These are phyloP conservation scores for Polia nebulosa DNA, from an alignment of 2,888 invertebrate species.

Conservation along the genomic window DNA sequence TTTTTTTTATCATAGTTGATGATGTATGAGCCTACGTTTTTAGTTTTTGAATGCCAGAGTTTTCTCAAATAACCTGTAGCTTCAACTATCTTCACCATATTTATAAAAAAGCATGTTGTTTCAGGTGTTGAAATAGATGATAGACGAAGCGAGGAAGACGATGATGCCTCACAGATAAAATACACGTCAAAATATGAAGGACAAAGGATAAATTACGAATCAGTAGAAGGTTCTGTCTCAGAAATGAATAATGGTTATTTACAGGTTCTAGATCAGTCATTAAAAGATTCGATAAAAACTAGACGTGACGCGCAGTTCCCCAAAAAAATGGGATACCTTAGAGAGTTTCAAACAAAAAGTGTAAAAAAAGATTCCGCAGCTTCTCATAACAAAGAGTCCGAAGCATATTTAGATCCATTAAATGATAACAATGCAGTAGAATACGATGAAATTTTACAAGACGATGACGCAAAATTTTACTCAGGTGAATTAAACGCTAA, in stretches of 20 bases:
- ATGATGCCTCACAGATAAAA: not conserved
- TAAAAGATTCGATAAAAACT: not conserved
- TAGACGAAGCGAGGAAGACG: not conserved
- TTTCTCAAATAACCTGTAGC: not conserved
- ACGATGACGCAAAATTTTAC: not conserved
- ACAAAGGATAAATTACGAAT: not conserved
- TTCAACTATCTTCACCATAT: not conserved
- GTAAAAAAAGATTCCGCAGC: not conserved
- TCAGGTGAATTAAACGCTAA: not conserved
- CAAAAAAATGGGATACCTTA: not conserved
- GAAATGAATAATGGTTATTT: not conserved
- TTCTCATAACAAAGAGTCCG: not conserved
- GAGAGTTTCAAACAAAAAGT: not conserved
- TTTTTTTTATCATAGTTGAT: not conserved
- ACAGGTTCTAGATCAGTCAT: not conserved
- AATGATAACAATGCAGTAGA: not conserved
- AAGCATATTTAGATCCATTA: not conserved
- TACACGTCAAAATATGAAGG: conserved; percentile 6
- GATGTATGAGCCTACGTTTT: not conserved
- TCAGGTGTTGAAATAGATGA: conserved; percentile 43
- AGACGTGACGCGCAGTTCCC: not conserved
- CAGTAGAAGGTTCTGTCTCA: not conserved
- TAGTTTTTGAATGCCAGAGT: not conserved
- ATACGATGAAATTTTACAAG: not conserved
- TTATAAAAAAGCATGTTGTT: conserved; percentile 14